Percentiles rank a stretch among this genome's conserved stretches.
Evolutionary conservation across 2,888 invertebrate species (phyloP).

Genomic region (Blastobasis lacticolella): DNA sequence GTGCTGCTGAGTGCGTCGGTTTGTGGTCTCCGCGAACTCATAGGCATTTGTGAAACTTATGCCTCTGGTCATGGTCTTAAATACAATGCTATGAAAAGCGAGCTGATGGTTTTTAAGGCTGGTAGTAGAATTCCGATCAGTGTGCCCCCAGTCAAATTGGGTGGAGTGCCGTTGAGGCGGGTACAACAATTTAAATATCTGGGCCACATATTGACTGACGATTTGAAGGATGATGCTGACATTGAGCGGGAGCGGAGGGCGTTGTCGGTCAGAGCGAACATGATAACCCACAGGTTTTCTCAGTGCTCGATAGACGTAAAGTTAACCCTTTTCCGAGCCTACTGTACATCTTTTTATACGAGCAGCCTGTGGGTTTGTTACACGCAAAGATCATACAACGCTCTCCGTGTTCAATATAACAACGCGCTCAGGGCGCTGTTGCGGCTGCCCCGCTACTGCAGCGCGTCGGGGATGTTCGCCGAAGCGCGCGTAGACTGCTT

Average conservation of each 20-base stretch:
- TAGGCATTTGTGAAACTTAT: constrained; percentile 11
- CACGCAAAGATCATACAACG: background rate
- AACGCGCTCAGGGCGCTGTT: background rate
- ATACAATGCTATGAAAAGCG: background rate
- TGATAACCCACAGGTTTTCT: background rate
- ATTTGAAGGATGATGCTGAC: background rate
- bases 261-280: background rate
- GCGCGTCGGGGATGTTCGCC: background rate
- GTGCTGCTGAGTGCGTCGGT: constrained; percentile 16
- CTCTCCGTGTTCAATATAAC: background rate
- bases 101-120: background rate
- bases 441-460: background rate
- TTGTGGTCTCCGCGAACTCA: constrained; percentile 8
- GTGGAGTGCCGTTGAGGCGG: background rate
- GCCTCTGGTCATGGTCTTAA: background rate
- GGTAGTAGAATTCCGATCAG: background rate
- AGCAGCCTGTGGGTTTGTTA: background rate
- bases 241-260: background rate
- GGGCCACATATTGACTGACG: too few relatives aligned
- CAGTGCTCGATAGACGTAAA: background rate
- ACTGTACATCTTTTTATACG: background rate
- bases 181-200: too few relatives aligned
- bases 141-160: background rate
- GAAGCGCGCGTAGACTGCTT: background rate
- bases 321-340: background rate